phyloP scores from a whole-genome alignment of 2,797 vertebrate species.

The Chrosomus eos region DNA sequence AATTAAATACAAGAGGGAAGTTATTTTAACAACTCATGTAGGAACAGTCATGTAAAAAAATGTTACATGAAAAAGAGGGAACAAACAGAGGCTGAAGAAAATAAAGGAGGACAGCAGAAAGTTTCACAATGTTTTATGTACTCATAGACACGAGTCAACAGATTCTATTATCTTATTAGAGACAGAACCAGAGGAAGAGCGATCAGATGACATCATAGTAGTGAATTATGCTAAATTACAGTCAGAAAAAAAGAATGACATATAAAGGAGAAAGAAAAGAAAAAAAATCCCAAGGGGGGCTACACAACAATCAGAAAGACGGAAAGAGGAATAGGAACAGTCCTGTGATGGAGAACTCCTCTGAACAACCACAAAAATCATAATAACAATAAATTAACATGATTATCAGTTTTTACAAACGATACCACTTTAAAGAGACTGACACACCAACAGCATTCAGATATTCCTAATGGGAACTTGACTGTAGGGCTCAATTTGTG shows the following conservation, averaged over 20 bases:
- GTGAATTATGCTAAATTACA: slow-evolving; percentile 55
- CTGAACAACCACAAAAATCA: slow-evolving; percentile 26
- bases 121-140: slow-evolving; percentile 76
- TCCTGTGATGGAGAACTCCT: slow-evolving; percentile 62
- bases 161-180: slow-evolving; percentile 69
- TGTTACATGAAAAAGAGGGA: not conserved
- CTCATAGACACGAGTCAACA: slow-evolving; percentile 69
- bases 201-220: slow-evolving; percentile 57
- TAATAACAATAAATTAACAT: slow-evolving; percentile 20
- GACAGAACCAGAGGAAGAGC: slow-evolving; percentile 66
- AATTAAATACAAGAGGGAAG: not conserved
- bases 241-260: slow-evolving; percentile 35
- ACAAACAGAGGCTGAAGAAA: slow-evolving; percentile 44
- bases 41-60: not conserved
- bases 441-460: slow-evolving; percentile 65
- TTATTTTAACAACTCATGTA: too few species aligned
- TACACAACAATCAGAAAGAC: slow-evolving; percentile 68
- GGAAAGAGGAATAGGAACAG: slow-evolving; percentile 61
- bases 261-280: slow-evolving; percentile 40
- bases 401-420: slow-evolving; percentile 36
- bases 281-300: slow-evolving; percentile 59
- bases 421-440: slow-evolving; percentile 65
- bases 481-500: slow-evolving; percentile 77
- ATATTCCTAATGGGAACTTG: slow-evolving; percentile 68
- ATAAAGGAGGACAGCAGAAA: slow-evolving; percentile 55